Conservation (phyloP, 2,888 invertebrate genomes). For the Cenopis cana region DNA sequence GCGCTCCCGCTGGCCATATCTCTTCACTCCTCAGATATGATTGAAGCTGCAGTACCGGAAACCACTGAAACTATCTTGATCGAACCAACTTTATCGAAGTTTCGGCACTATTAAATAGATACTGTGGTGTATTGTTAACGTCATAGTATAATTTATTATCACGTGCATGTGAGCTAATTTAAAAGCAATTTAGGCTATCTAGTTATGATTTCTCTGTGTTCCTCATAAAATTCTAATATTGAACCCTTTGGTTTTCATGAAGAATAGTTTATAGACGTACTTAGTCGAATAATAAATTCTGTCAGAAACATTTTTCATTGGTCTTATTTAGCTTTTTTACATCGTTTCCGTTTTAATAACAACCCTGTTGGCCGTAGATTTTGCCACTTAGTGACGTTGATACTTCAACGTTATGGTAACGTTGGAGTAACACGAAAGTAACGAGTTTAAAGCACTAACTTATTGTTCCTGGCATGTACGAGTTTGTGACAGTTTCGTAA, state of each 20-base stretch:
- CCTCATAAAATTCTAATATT: background rate
- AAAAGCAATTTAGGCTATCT: background rate
- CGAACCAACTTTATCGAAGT: conserved; percentile 65
- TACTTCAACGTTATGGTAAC: too few relatives aligned
- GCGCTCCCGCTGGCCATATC: conserved; percentile 91
- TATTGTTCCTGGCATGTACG: too few relatives aligned
- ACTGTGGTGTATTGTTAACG: background rate
- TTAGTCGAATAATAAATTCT: too few relatives aligned
- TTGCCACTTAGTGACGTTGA: too few relatives aligned
- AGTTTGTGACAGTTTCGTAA: too few relatives aligned
- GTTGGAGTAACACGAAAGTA: too few relatives aligned
- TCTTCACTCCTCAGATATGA: conserved; percentile 86
- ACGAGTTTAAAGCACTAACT: too few relatives aligned
- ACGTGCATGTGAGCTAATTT: background rate
- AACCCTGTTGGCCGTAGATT: too few relatives aligned
- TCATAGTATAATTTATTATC: background rate
- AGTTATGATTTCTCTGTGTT: too few relatives aligned
- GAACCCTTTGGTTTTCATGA: background rate
- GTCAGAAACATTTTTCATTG: too few relatives aligned
- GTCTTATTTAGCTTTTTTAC: too few relatives aligned
- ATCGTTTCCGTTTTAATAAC: too few relatives aligned
- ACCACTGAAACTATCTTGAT: conserved; percentile 72
- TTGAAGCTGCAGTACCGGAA: conserved; percentile 63
- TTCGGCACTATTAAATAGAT: conserved; percentile 64
- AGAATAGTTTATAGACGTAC: background rate